These are phyloP conservation scores for Penelope pileata DNA, from an alignment of 2,113 vertebrate genomes.

Conservation along the genomic window DNA sequence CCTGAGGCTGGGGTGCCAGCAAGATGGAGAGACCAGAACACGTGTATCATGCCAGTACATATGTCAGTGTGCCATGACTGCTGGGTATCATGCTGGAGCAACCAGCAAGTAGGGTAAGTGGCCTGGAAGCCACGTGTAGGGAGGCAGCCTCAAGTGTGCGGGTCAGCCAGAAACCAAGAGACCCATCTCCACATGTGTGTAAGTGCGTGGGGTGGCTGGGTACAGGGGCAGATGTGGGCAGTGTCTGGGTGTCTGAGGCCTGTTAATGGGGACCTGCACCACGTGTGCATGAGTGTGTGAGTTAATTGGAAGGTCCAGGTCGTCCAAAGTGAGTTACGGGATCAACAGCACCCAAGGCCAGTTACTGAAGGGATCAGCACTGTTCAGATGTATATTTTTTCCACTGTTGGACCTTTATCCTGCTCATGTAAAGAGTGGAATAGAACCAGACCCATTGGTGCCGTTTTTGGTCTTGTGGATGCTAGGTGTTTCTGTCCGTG, in stretches of 20 bases:
- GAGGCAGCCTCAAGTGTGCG: background rate
- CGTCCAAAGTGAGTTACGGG: background rate
- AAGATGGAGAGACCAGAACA: background rate
- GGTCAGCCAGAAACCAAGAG: background rate
- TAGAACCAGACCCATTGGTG: background rate
- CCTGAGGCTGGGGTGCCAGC: background rate
- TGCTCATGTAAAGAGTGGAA: background rate
- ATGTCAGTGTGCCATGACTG: too few species aligned
- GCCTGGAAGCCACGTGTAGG: background rate
- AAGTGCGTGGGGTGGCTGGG: background rate
- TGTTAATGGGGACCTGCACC: background rate
- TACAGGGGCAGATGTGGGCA: background rate
- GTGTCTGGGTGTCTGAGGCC: background rate
- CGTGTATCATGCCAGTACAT: background rate
- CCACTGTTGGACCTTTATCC: background rate
- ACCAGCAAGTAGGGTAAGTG: background rate
- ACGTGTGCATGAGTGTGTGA: accelerated
- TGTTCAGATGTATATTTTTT: background rate
- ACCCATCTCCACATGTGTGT: background rate
- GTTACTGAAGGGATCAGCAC: background rate
- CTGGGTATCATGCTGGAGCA: background rate
- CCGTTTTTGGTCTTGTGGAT: background rate
- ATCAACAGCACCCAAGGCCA: background rate
- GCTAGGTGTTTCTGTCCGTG: background rate
- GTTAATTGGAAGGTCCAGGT: background rate